Conservation (phyloP, 2,888 invertebrate genomes). For the Disparrhopalites patrizii region DNA sequence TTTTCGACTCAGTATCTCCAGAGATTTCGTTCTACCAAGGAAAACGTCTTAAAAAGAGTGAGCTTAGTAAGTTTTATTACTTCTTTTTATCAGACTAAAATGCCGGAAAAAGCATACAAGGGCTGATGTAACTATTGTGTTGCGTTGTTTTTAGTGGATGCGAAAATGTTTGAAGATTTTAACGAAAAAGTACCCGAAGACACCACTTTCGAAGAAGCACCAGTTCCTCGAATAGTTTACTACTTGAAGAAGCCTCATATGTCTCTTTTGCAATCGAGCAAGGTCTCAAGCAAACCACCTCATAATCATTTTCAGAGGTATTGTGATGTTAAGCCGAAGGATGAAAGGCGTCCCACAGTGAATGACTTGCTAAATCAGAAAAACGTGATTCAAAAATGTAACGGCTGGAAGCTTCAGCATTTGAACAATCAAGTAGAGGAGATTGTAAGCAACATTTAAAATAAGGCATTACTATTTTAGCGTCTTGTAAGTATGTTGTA, state of each 20-base stretch:
- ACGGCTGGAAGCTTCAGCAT: slow-evolving; percentile 93
- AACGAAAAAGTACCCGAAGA: slow-evolving; percentile 24
- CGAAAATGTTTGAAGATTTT: slow-evolving; percentile 42
- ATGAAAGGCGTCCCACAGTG: slow-evolving; percentile 79
- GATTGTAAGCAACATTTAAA: slow-evolving; percentile 60
- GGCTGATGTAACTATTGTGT: background rate
- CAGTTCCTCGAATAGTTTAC: slow-evolving; percentile 32
- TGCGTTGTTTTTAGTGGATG: slow-evolving; percentile 33
- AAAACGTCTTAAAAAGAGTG: slow-evolving; percentile 43
- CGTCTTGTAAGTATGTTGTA: background rate
- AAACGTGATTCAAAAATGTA: slow-evolving; percentile 78
- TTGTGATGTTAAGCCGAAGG: slow-evolving; percentile 80
- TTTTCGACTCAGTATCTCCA: slow-evolving; percentile 45
- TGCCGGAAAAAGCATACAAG: background rate
- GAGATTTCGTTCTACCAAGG: slow-evolving; percentile 49
- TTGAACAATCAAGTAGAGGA: slow-evolving; percentile 90
- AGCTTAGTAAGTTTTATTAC: slow-evolving; percentile 31
- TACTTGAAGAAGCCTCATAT: slow-evolving; percentile 53
- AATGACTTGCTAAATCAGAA: slow-evolving; percentile 85
- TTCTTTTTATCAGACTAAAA: background rate
- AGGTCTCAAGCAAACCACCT: slow-evolving; percentile 66
- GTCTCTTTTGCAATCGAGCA: slow-evolving; percentile 62
- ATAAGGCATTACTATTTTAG: background rate
- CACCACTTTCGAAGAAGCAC: slow-evolving; percentile 17
- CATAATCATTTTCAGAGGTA: slow-evolving; percentile 70